A percentile compares a stretch with the other conserved stretches of the same genome.
These are phyloP conservation scores for Pseudorectes ferrugineus DNA, from an alignment of 2,113 vertebrate species.

Conservation along the genomic window DNA sequence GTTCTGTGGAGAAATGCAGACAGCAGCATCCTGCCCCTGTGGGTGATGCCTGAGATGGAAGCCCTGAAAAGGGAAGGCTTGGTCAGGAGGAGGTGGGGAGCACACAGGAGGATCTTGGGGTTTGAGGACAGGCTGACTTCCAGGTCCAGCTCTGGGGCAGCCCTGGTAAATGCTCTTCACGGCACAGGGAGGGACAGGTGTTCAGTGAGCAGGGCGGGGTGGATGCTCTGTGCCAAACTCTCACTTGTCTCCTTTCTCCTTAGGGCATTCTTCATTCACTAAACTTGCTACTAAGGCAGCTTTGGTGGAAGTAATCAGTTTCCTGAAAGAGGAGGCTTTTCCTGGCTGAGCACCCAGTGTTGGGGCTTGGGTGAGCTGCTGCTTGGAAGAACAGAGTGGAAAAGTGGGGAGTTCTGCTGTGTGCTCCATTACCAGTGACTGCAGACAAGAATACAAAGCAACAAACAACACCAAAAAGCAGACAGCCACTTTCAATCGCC, in stretches of 20 bases:
- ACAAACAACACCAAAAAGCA: neutral
- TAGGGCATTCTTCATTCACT: neutral
- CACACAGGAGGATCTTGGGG: neutral
- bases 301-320: neutral
- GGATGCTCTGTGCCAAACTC: neutral
- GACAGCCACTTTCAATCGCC: neutral
- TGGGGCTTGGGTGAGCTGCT: neutral
- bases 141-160: neutral
- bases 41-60: neutral
- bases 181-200: neutral
- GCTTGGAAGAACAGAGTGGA: neutral
- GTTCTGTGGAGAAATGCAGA: neutral
- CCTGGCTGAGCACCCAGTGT: neutral
- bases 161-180: neutral
- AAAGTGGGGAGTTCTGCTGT: neutral
- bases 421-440: neutral
- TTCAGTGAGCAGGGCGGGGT: neutral
- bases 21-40: neutral
- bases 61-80: neutral
- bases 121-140: neutral
- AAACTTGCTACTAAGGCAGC: neutral
- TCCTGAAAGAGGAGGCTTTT: neutral
- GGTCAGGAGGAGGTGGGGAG: neutral
- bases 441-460: fast-evolving
- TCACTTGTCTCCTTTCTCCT: constrained; percentile 3